Evolutionary conservation across 2,113 vertebrate species (phyloP).

Genomic region (Fulica atra): DNA sequence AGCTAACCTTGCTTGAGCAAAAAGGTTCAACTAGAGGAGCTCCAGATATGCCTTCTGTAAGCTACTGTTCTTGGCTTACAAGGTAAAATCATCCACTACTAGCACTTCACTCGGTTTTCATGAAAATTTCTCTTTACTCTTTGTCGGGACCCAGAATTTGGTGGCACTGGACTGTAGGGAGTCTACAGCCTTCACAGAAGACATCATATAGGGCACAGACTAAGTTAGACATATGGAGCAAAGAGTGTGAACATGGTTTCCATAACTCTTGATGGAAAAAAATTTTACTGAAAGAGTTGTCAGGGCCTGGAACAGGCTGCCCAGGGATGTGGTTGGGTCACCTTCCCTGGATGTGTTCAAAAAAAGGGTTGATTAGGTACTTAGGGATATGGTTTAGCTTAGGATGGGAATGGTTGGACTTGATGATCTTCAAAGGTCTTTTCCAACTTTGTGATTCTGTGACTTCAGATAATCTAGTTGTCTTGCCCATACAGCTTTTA

Average conservation of each 20-base stretch:
- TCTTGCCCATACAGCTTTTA: background rate
- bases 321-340: too few species aligned
- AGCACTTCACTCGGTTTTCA: background rate
- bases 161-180: too few species aligned
- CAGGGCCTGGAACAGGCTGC: too few species aligned
- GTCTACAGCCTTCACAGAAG: background rate
- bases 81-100: background rate
- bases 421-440: too few species aligned
- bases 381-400: too few species aligned
- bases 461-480: background rate
- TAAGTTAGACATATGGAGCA: background rate
- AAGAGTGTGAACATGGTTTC: background rate
- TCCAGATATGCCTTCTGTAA: background rate
- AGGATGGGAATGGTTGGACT: too few species aligned
- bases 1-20: background rate
- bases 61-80: background rate
- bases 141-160: background rate
- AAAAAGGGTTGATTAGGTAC: too few species aligned
- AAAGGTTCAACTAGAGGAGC: background rate
- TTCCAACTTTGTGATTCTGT: too few species aligned
- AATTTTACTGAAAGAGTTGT: too few species aligned
- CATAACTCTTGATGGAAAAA: background rate
- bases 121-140: background rate
- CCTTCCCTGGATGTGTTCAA: too few species aligned
- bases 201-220: background rate